A percentile compares a stretch with the other conserved stretches of the same genome.
Evolutionary conservation across 1,140 invertebrate species (phyloP).

Genomic region (Dinoponera quadriceps): DNA sequence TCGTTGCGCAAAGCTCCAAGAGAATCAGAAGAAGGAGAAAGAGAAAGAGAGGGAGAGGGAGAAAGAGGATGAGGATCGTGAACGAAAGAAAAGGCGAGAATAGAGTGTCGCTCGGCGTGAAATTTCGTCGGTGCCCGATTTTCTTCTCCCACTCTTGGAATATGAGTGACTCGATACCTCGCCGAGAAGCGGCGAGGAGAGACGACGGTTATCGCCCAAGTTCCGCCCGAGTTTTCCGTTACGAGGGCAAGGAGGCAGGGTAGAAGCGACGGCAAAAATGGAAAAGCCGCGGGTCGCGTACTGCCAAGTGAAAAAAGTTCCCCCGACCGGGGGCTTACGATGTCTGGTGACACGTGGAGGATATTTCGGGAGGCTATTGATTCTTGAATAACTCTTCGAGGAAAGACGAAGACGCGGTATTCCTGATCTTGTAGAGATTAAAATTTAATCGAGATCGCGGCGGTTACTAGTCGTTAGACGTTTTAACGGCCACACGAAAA

Average conservation of each 20-base stretch:
- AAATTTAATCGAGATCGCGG: conserved; percentile 27
- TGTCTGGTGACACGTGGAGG: conserved; percentile 9
- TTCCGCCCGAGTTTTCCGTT: conserved; percentile 13
- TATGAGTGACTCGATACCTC: conserved; percentile 52
- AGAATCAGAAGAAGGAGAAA: neutral
- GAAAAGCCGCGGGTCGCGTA: neutral
- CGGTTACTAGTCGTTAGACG: neutral
- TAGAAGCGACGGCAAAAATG: neutral
- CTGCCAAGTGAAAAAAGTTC: conserved; percentile 16
- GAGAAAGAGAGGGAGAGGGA: too few species aligned
- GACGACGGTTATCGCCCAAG: conserved; percentile 40
- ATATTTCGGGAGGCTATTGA: conserved; percentile 18
- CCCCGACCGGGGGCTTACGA: conserved; percentile 13
- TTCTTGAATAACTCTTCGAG: neutral
- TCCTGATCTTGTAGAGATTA: neutral
- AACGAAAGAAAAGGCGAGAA: neutral
- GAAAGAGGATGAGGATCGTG: neutral
- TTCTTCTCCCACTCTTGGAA: conserved; percentile 10
- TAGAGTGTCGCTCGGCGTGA: neutral
- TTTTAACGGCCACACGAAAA: neutral
- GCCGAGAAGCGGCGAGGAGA: conserved; percentile 9
- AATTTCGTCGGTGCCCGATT: conserved; percentile 44
- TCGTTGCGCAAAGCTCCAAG: conserved; percentile 22
- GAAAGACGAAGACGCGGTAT: neutral
- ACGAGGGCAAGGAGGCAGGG: neutral